phyloP scores from a whole-genome alignment of 2,113 vertebrate genomes.

The Prunella fulvescens region DNA sequence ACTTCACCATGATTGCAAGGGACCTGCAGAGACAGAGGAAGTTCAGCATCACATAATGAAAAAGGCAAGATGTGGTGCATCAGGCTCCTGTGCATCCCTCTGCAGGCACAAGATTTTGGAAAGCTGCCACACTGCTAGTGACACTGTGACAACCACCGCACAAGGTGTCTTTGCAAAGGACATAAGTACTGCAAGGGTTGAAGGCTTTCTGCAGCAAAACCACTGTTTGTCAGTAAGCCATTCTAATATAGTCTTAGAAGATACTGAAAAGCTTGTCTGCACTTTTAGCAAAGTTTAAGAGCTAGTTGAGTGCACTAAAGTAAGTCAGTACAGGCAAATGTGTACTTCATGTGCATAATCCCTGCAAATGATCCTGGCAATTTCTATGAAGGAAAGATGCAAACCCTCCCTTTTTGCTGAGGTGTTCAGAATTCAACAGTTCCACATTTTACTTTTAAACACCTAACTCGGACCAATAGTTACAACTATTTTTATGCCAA shows the following conservation, averaged over 20 bases:
- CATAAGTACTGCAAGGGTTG: neutral
- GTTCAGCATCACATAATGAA: neutral
- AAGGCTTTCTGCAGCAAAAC: neutral
- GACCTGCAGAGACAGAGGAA: neutral
- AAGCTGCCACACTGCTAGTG: neutral
- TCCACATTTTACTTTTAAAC: neutral
- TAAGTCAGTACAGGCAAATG: neutral
- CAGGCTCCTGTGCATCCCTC: neutral
- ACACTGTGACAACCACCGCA: neutral
- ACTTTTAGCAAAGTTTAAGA: neutral
- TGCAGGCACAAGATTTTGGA: neutral
- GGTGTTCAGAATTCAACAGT: neutral
- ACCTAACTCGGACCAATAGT: neutral
- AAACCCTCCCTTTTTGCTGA: neutral
- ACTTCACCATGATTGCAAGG: constrained; percentile 4
- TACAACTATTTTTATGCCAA: neutral
- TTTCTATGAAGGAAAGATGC: neutral
- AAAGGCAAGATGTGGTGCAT: neutral
- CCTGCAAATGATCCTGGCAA: neutral
- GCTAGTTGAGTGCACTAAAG: neutral
- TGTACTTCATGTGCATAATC: neutral
- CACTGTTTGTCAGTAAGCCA: neutral
- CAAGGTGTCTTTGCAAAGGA: neutral
- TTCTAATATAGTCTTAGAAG: neutral
- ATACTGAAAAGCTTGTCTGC: neutral